Evolutionary conservation across 2,888 invertebrate genomes (phyloP).

Genomic region (Ormyrus labotus): DNA sequence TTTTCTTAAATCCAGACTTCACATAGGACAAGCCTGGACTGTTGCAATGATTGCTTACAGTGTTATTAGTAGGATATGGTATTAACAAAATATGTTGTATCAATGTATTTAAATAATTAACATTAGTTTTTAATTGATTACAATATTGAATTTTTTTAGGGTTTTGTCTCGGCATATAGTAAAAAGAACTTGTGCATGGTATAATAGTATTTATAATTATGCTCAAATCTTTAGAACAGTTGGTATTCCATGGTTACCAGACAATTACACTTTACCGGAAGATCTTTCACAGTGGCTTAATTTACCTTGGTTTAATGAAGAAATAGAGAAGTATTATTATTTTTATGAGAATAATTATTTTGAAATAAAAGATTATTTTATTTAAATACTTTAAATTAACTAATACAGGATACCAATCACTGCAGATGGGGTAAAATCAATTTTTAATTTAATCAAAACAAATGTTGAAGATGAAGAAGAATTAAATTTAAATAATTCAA

Average conservation of each 20-base stretch:
- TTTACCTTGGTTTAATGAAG: slow-evolving; percentile 76
- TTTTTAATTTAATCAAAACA: slow-evolving; percentile 65
- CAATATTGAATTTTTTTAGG: slow-evolving; percentile 60
- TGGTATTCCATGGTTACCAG: slow-evolving; percentile 77
- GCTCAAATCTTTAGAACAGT: slow-evolving; percentile 73
- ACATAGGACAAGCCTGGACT: slow-evolving; percentile 79
- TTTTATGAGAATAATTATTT: background rate
- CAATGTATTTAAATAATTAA: background rate
- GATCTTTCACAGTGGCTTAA: slow-evolving; percentile 77
- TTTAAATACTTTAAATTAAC: background rate
- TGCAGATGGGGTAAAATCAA: slow-evolving; percentile 57
- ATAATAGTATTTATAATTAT: slow-evolving; percentile 75
- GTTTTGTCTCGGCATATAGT: slow-evolving; percentile 76
- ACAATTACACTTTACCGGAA: slow-evolving; percentile 75
- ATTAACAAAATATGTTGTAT: slow-evolving; percentile 24
- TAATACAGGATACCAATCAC: slow-evolving; percentile 51
- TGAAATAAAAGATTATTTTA: background rate
- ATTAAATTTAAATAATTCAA: slow-evolving; percentile 31
- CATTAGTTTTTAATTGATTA: slow-evolving; percentile 3
- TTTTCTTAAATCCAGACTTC: slow-evolving; percentile 78
- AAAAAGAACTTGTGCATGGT: slow-evolving; percentile 78
- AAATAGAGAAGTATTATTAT: slow-evolving; percentile 65
- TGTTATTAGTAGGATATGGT: slow-evolving; percentile 78
- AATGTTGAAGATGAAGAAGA: slow-evolving; percentile 17
- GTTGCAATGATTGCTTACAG: slow-evolving; percentile 79